Evolutionary conservation across 2,797 vertebrate genomes (phyloP).

Genomic region (Geotrypetes seraphini): DNA sequence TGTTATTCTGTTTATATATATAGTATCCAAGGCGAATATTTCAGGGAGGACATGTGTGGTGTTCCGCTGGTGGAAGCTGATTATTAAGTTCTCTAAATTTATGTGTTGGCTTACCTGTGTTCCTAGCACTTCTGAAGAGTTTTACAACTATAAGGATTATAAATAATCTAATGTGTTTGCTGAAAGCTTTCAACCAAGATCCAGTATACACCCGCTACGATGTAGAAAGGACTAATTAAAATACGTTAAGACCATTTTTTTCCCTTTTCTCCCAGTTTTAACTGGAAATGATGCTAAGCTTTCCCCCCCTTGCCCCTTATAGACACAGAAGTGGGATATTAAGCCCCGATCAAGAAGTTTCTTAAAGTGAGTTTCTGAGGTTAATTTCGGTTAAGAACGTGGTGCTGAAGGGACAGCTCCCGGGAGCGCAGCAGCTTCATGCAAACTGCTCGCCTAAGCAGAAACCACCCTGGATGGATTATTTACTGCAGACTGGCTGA

Average conservation of each 20-base stretch:
- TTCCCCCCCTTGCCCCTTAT: too few relatives aligned
- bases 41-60: neutral
- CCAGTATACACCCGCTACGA: too few relatives aligned
- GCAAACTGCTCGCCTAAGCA: neutral
- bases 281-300: too few relatives aligned
- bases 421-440: neutral
- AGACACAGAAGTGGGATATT: too few relatives aligned
- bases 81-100: neutral
- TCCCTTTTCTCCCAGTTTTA: accelerated
- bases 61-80: neutral
- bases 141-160: neutral
- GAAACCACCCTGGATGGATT: too few relatives aligned
- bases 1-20: too few relatives aligned
- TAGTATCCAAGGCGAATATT: too few relatives aligned
- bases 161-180: accelerated
- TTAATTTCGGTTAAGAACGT: neutral
- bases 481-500: too few relatives aligned
- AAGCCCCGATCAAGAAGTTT: too few relatives aligned
- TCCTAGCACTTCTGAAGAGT: neutral
- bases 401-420: neutral
- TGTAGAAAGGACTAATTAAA: too few relatives aligned
- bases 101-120: neutral
- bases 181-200: neutral
- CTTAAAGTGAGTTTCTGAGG: neutral
- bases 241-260: neutral